Percentiles rank a stretch among this genome's conserved stretches.
phyloP scores from a whole-genome alignment of 2,888 invertebrate species.

The Lasioglossum villosulum region DNA sequence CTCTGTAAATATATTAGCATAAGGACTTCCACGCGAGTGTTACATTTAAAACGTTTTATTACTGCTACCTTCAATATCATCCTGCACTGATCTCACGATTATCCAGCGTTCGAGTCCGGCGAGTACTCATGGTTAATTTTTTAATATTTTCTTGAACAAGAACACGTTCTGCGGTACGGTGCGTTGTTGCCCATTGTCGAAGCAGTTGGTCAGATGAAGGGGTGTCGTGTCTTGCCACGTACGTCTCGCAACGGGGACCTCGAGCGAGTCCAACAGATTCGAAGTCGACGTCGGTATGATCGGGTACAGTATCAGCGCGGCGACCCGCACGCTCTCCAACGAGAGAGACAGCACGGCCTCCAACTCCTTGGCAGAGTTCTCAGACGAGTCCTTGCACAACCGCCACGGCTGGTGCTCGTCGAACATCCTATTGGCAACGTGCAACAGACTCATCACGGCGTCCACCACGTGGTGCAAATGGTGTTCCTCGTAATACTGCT shows the following conservation, averaged over 20 bases:
- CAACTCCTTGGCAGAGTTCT: constrained; percentile 86
- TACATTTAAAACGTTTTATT: constrained; percentile 47
- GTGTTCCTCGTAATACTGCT: constrained; percentile 89
- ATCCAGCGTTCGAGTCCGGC: background rate
- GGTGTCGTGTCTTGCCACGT: constrained; percentile 85
- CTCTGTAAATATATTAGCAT: constrained; percentile 79
- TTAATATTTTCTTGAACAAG: constrained; percentile 19
- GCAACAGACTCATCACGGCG: constrained; percentile 90
- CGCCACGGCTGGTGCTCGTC: constrained; percentile 96
- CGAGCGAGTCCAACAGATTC: constrained; percentile 90
- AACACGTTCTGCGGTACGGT: constrained; percentile 55
- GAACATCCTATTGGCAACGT: constrained; percentile 94
- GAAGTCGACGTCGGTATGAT: constrained; percentile 91
- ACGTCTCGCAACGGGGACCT: constrained; percentile 84
- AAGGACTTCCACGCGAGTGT: constrained; percentile 74
- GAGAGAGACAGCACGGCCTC: constrained; percentile 92
- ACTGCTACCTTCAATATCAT: constrained; percentile 36
- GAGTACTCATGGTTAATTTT: constrained; percentile 16
- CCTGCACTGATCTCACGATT: constrained; percentile 27
- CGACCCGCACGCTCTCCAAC: constrained; percentile 93
- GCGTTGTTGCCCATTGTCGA: background rate
- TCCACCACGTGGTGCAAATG: constrained; percentile 95
- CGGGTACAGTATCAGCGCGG: constrained; percentile 93
- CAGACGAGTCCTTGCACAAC: constrained; percentile 85
- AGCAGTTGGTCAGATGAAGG: constrained; percentile 53